phyloP scores from a whole-genome alignment of 2,797 vertebrate genomes.

The Lacerta viridis region DNA sequence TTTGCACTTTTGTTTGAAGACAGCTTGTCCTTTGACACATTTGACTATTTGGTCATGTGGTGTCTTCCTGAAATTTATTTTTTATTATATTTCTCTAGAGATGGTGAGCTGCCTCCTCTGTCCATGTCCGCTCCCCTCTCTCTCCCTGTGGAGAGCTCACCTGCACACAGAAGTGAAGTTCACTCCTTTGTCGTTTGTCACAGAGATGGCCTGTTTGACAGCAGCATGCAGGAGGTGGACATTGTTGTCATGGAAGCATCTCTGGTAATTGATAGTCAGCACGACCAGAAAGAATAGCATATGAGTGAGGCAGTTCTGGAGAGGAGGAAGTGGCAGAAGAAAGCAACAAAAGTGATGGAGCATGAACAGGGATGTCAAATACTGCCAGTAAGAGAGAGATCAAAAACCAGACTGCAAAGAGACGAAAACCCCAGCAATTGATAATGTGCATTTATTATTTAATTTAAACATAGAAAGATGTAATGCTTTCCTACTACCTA shows the following conservation, averaged over 20 bases:
- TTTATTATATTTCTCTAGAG: not conserved
- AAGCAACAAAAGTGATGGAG: not conserved
- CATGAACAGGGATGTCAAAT: not conserved
- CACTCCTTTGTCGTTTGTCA: slow-evolving; percentile 45
- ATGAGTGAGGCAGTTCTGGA: slow-evolving; percentile 81
- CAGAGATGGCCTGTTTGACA: slow-evolving; percentile 70
- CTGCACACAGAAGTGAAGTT: slow-evolving; percentile 76
- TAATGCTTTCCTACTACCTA: not conserved
- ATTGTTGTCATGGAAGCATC: slow-evolving; percentile 75
- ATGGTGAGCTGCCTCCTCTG: not conserved
- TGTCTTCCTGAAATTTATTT: not conserved
- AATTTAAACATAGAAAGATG: not conserved
- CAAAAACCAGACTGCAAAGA: not conserved
- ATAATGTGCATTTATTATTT: not conserved
- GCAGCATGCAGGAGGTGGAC: slow-evolving; percentile 75
- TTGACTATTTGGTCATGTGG: not conserved
- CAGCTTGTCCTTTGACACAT: not conserved
- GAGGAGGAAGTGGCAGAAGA: not conserved
- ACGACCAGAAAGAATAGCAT: slow-evolving; percentile 84
- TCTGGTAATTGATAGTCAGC: slow-evolving; percentile 86
- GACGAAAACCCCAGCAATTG: not conserved
- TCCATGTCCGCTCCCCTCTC: too few species aligned
- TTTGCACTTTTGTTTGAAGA: not conserved
- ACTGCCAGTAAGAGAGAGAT: not conserved
- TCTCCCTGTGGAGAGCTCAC: slow-evolving; percentile 63